Conservation (phyloP, 2,113 vertebrate genomes). For the Pampusana beccarii region DNA sequence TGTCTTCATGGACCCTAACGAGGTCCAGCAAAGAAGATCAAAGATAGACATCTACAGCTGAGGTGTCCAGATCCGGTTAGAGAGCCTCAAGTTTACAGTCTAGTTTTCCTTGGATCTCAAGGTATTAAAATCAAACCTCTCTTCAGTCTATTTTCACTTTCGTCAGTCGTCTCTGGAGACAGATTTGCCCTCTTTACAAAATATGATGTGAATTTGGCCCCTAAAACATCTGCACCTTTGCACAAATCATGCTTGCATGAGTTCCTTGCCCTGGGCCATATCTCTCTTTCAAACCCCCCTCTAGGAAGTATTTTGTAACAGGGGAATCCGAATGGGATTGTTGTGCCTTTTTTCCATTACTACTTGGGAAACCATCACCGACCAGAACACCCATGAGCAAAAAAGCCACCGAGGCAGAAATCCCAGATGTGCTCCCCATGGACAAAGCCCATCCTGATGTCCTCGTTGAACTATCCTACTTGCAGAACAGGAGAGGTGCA, state of each 20-base stretch:
- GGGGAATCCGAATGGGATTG: neutral
- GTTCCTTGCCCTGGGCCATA: neutral
- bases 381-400: neutral
- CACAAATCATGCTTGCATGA: neutral
- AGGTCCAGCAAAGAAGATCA: neutral
- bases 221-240: neutral
- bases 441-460: neutral
- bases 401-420: neutral
- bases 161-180: neutral
- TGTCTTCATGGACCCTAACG: neutral
- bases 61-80: neutral
- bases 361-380: neutral
- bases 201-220: neutral
- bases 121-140: neutral
- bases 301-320: neutral
- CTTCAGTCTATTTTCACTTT: neutral
- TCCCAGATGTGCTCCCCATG: neutral
- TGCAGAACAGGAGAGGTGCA: neutral
- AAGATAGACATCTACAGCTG: neutral
- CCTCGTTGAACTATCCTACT: neutral
- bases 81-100: neutral
- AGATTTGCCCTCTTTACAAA: neutral
- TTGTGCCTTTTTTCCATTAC: neutral
- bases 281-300: neutral
- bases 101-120: neutral